A percentile compares a stretch with the other conserved stretches of the same genome.
Conservation (phyloP, 2,113 vertebrate genomes). For the Trochalopteron elliotii region DNA sequence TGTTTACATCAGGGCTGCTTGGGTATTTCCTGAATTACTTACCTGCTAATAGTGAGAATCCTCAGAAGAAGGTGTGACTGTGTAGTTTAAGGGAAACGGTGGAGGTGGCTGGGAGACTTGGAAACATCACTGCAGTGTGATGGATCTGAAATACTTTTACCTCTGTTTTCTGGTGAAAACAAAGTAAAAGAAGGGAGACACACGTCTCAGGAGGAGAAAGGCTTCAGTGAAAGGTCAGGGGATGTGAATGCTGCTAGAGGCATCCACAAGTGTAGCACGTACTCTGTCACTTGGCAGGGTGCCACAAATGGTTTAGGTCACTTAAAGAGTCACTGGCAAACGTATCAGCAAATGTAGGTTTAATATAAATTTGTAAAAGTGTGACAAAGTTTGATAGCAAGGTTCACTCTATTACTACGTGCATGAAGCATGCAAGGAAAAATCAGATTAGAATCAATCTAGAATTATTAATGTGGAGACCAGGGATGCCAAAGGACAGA, state of each 20-base stretch:
- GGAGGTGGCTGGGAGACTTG: background rate
- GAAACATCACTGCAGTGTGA: background rate
- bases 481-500: background rate
- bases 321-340: background rate
- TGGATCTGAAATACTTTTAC: background rate
- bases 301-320: background rate
- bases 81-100: background rate
- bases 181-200: background rate
- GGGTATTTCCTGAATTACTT: background rate
- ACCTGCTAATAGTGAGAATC: background rate
- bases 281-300: rapidly evolving
- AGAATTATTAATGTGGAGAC: background rate
- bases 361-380: background rate
- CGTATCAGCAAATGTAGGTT: background rate
- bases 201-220: background rate
- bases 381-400: background rate
- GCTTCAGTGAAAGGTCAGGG: background rate
- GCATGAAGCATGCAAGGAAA: background rate
- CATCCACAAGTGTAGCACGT: background rate
- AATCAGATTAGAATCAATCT: background rate
- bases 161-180: background rate
- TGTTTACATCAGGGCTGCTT: background rate
- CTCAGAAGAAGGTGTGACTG: background rate
- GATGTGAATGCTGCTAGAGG: background rate
- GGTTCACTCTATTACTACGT: background rate